Percentiles rank a stretch among this genome's conserved stretches.
Conservation (phyloP, 30 jellyfish, hydroid and myxozoan species). For the Cassiopea andromeda region DNA sequence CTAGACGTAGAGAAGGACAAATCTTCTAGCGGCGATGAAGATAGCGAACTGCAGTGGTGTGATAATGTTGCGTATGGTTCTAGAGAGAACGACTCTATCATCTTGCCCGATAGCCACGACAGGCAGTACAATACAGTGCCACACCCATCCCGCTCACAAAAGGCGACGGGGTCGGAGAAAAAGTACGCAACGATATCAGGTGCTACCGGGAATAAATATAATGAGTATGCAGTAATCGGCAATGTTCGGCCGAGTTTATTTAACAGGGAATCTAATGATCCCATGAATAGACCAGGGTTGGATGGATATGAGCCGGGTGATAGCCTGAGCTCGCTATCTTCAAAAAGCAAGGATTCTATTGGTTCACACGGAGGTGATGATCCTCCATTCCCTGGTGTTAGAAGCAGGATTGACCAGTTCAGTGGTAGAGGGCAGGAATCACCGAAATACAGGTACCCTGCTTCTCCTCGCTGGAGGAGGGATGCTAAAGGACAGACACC, state of each 20-base stretch:
- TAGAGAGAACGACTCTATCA: slow-evolving; percentile 26
- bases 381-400: slow-evolving; percentile 28
- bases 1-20: slow-evolving; percentile 12
- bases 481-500: slow-evolving; percentile 31
- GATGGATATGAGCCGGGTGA: slow-evolving; percentile 94
- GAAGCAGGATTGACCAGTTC: slow-evolving; percentile 55
- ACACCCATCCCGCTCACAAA: slow-evolving; percentile 76
- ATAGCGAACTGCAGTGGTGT: slow-evolving; percentile 84
- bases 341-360: slow-evolving; percentile 87
- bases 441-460: slow-evolving; percentile 37
- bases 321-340: slow-evolving; percentile 84
- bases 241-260: slow-evolving; percentile 57
- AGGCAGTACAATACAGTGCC: slow-evolving; percentile 94
- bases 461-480: slow-evolving; percentile 71
- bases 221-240: slow-evolving; percentile 67
- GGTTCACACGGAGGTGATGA: slow-evolving; percentile 91
- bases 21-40: slow-evolving; percentile 84
- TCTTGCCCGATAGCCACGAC: slow-evolving; percentile 50
- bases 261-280: slow-evolving; percentile 37
- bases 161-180: slow-evolving; percentile 47
- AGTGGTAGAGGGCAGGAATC: slow-evolving; percentile 39
- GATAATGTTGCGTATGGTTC: slow-evolving; percentile 88
- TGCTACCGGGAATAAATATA: slow-evolving; percentile 44
- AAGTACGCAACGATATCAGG: slow-evolving; percentile 66
- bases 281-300: slow-evolving; percentile 24